Conservation (phyloP, 2,113 vertebrate species). For the Todiramphus chloris region DNA sequence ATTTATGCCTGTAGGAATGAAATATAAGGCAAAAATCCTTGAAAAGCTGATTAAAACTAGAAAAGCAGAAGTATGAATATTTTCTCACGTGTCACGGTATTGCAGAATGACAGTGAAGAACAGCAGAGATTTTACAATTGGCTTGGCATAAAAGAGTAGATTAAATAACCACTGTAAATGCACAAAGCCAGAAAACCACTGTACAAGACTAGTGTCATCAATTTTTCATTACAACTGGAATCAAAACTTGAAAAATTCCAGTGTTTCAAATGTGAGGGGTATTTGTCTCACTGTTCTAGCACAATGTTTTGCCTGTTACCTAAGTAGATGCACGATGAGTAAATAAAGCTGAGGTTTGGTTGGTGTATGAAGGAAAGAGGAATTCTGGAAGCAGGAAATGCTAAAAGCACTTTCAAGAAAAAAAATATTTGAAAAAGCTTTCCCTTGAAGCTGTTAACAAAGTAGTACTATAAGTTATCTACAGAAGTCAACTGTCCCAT, state of each 20-base stretch:
- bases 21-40: conserved; percentile 1
- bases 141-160: background rate
- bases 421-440: background rate
- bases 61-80: conserved; percentile 15
- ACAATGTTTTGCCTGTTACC: background rate
- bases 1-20: background rate
- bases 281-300: background rate
- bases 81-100: background rate
- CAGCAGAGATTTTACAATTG: background rate
- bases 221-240: background rate
- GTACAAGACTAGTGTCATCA: background rate
- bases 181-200: background rate
- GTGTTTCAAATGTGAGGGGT: background rate
- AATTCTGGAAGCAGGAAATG: background rate
- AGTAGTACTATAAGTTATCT: background rate
- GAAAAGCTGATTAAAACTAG: conserved; percentile 25
- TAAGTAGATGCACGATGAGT: background rate
- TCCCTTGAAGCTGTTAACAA: background rate
- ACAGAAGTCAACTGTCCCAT: background rate
- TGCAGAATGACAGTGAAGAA: background rate
- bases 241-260: background rate
- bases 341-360: background rate
- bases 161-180: background rate
- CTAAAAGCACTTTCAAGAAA: background rate
- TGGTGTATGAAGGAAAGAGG: background rate